Base-by-base conservation (phyloP, 2,113 vertebrate genomes). In the Echinops telfairi region DNA sequence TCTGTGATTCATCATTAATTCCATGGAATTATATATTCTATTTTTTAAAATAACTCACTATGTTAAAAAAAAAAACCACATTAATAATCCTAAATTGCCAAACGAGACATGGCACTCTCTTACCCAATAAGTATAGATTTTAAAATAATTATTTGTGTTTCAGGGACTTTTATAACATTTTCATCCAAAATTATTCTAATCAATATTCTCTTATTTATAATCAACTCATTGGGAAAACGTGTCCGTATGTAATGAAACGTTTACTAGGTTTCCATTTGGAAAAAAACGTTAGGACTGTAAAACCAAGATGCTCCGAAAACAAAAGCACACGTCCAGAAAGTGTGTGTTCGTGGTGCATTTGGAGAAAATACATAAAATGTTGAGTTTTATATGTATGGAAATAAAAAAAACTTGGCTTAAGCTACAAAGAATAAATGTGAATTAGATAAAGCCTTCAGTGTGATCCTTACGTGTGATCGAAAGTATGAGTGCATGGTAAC, bases 291-390 rank as follows among this genome's bases (percentile, higher is more conserved):
- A 76, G 80, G 58, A 88, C 89, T 64, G 4, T 71, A 88, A 94
- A 91, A 88, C 70, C 86, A 53, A 95, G 43, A 47, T 10, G 88
- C 38, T 14, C 7, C 1, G 81, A 89, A 95, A 95, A 81, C 3
- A 14, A 68, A 88, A 89, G 76, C 95, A 88, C 88, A 97, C 91
- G 95, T 66, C 95, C 97, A 97, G 97, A 92, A 98, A 98, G 98
- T 96, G 92, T 96, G 90, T 92, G 79, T 93, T 92, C 68, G 7
- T 82, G 89, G 77, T 58, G n/a, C 0, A 20, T 96, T 98, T 97
- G 96, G 94, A 97, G 94, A 97, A 97, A 93, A 97, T 98, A 97
- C 97, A 97, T 97, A 97, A 98, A 95, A 98, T 97, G 97, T 98
- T 98, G 97, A 98, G 97, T 97, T 98, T 95, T 60, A 73, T 97